Conservation (phyloP, 2,113 vertebrate species). For the Sciurus niger region DNA sequence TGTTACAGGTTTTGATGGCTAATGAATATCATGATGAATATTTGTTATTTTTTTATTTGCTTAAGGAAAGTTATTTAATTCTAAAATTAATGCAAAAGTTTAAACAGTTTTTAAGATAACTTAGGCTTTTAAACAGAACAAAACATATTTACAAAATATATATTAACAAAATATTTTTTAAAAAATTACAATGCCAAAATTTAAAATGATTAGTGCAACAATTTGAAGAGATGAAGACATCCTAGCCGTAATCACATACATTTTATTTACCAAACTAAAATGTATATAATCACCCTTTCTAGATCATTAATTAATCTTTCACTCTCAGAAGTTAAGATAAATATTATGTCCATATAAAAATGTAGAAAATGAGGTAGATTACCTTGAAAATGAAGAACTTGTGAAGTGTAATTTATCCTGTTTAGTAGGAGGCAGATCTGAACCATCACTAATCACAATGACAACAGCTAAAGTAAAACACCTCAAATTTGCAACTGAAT, state of each 20-base stretch:
- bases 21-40: neutral
- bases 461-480: constrained; percentile 20
- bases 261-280: constrained; percentile 35
- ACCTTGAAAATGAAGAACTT: neutral
- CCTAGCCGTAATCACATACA: neutral
- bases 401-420: constrained; percentile 68
- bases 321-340: neutral
- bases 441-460: constrained; percentile 75
- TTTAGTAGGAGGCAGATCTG: constrained; percentile 77
- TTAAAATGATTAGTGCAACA: constrained; percentile 19
- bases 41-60: constrained; percentile 8
- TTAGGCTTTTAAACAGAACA: neutral
- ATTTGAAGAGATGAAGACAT: neutral
- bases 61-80: constrained; percentile 1
- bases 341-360: constrained; percentile 36
- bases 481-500: neutral
- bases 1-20: neutral
- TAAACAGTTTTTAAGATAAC: neutral
- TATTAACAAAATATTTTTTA: constrained; percentile 18
- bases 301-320: neutral
- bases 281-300: constrained; percentile 30
- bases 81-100: constrained; percentile 35
- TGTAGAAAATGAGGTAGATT: neutral
- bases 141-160: neutral
- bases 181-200: neutral